Evolutionary conservation across 2,113 vertebrate genomes (phyloP).

Genomic region (Erinaceus europaeus): DNA sequence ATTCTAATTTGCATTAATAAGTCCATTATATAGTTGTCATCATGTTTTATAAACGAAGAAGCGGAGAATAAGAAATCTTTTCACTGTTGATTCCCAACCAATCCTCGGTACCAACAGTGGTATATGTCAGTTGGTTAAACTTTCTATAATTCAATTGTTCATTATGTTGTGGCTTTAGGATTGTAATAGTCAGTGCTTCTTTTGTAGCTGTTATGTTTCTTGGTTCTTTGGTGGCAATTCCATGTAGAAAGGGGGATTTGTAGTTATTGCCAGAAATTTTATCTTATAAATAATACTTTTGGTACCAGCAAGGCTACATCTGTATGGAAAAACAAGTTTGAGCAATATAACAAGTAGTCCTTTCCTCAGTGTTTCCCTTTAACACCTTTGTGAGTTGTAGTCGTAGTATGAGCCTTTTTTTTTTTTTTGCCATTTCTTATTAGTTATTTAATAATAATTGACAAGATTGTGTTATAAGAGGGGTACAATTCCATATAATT

Average conservation of each 20-base stretch:
- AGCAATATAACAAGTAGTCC: background rate
- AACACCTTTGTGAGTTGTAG: too few species aligned
- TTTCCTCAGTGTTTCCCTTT: background rate
- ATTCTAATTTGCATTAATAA: background rate
- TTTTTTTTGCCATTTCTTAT: too few species aligned
- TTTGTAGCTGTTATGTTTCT: background rate
- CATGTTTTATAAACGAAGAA: background rate
- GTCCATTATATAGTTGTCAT: background rate
- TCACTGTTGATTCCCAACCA: background rate
- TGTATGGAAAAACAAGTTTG: background rate
- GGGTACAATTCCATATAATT: too few species aligned
- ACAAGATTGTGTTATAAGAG: too few species aligned
- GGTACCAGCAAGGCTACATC: background rate
- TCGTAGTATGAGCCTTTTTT: too few species aligned
- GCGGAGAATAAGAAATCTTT: background rate
- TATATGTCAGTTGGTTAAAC: background rate
- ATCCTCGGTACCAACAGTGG: background rate
- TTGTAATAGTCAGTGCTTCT: background rate
- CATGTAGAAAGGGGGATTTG: background rate
- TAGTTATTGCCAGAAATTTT: background rate
- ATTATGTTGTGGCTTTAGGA: background rate
- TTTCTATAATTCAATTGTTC: background rate
- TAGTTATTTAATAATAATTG: too few species aligned
- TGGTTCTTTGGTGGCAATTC: background rate
- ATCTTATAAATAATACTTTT: background rate